Conservation (phyloP, 92 coral and sea anemone species). For the Zoanthus gigantus region DNA sequence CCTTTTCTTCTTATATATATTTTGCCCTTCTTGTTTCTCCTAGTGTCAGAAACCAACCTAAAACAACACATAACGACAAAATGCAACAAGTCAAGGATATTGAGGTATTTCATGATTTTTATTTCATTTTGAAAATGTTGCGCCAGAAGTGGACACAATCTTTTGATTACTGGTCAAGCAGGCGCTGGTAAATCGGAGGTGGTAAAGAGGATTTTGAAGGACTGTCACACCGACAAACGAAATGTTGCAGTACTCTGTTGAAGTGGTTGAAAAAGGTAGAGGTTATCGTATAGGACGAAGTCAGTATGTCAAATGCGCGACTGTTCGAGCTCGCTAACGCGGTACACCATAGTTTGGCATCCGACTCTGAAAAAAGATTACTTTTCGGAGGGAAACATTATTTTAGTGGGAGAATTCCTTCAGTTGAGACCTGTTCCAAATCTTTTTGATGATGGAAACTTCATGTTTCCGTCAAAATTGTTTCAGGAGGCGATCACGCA, state of each 20-base stretch:
- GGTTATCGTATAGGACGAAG: slow-evolving; percentile 56
- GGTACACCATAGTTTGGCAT: slow-evolving; percentile 37
- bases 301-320: slow-evolving; percentile 52
- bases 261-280: slow-evolving; percentile 42
- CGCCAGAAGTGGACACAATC: slow-evolving; percentile 11
- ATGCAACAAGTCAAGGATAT: no score
- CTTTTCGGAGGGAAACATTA: slow-evolving; percentile 64
- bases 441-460: slow-evolving; percentile 52
- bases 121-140: no score
- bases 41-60: no score
- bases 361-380: neutral
- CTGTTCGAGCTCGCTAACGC: slow-evolving; percentile 55
- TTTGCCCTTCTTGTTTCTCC: no score
- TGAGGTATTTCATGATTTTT: no score
- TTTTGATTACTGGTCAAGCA: slow-evolving; percentile 23
- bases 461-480: slow-evolving; percentile 42
- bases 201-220: neutral
- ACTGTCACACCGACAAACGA: neutral
- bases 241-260: slow-evolving; percentile 42
- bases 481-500: slow-evolving; percentile 49
- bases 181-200: slow-evolving; percentile 7
- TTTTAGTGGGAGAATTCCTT: slow-evolving; percentile 63
- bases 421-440: slow-evolving; percentile 64
- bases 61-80: no score
- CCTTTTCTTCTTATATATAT: no score